Percentiles rank a stretch among this genome's conserved stretches.
phyloP scores from a whole-genome alignment of 2,888 invertebrate species.

The Synanthedon tipuliformis region DNA sequence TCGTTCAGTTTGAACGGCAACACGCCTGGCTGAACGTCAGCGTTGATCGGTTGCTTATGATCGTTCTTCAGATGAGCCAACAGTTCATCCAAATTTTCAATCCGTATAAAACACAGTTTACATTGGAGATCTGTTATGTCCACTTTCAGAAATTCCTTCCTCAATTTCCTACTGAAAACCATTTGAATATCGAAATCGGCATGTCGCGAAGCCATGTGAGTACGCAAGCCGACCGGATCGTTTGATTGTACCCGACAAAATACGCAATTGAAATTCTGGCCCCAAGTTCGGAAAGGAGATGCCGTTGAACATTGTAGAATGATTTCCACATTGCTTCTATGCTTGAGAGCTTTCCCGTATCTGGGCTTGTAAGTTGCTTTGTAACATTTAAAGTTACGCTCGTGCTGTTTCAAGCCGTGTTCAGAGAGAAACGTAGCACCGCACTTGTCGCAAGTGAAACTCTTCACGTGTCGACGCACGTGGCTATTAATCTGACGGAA shows the following conservation, averaged over 20 bases:
- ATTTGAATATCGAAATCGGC: conserved; percentile 50
- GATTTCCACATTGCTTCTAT: conserved; percentile 55
- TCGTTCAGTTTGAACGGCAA: conserved; percentile 55
- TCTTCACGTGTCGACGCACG: conserved; percentile 50
- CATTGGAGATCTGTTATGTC: conserved; percentile 60
- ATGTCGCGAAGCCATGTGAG: conserved; percentile 53
- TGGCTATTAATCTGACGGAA: conserved; percentile 58
- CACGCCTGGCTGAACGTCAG: conserved; percentile 55
- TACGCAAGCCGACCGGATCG: conserved; percentile 51
- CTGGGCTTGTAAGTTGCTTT: conserved; percentile 55
- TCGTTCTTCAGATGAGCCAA: conserved; percentile 50
- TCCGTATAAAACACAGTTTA: conserved; percentile 49
- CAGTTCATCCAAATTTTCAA: conserved; percentile 47
- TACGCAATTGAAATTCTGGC: conserved; percentile 58
- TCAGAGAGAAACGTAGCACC: conserved; percentile 54
- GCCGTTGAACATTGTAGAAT: conserved; percentile 59
- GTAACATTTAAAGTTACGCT: conserved; percentile 53
- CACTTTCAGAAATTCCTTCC: conserved; percentile 55
- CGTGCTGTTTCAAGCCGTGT: conserved; percentile 51
- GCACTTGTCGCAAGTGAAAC: conserved; percentile 57
- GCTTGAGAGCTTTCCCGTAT: conserved; percentile 51
- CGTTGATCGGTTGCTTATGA: conserved; percentile 54
- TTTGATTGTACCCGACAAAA: conserved; percentile 57
- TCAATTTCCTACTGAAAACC: conserved; percentile 51
- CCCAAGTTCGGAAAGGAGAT: conserved; percentile 58